Conservation (phyloP, 2,113 vertebrate species). For the Equus przewalskii region DNA sequence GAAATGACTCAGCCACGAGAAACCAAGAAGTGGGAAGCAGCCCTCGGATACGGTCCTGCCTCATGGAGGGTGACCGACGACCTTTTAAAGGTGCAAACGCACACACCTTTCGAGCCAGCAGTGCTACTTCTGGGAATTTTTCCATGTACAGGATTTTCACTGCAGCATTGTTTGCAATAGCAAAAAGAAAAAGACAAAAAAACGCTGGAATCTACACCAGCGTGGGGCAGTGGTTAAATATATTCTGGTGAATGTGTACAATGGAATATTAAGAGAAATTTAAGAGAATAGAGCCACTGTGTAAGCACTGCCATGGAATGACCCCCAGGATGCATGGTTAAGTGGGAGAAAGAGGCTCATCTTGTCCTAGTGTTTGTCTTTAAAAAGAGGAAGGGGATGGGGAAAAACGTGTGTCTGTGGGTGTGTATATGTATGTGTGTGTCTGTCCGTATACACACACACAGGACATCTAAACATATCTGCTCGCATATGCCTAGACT, state of each 20-base stretch:
- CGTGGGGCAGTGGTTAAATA: background rate
- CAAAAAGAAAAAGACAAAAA: background rate
- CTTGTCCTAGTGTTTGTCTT: background rate
- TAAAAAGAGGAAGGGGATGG: background rate
- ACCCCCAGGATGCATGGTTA: background rate
- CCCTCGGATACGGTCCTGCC: rapidly evolving
- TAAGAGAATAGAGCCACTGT: background rate
- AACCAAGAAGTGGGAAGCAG: background rate
- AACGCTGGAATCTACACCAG: background rate
- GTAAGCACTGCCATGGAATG: background rate
- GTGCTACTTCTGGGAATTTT: background rate
- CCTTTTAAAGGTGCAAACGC: background rate
- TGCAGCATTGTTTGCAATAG: slow-evolving; percentile 30
- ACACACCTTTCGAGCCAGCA: background rate
- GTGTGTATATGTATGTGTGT: background rate
- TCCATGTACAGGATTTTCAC: background rate
- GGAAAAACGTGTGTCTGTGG: background rate
- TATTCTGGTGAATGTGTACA: background rate
- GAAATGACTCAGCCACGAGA: background rate
- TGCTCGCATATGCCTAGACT: background rate
- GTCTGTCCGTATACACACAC: background rate
- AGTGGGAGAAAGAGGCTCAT: background rate
- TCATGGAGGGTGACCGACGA: background rate
- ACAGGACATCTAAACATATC: background rate
- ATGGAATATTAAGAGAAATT: background rate